Base-by-base conservation (phyloP, 2,113 vertebrate genomes). In the Craseonycteris thonglongyai region DNA sequence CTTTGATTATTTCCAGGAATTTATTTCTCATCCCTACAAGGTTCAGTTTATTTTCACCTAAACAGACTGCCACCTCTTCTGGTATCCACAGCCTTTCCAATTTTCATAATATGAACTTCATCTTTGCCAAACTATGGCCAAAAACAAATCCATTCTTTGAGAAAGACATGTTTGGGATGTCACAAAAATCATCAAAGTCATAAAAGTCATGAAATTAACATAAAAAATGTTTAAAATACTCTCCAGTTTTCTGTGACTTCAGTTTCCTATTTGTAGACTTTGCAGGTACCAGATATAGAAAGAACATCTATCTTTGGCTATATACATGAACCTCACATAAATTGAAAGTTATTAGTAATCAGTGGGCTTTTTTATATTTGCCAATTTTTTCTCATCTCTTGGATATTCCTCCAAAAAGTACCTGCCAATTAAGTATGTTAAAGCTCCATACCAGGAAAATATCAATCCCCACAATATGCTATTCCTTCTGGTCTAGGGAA, bases 151-250 rank as follows among this genome's bases (percentile, higher is more conserved):
- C 13, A 68, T 74, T 88, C 24, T 93, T 88, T 54, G 21, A n/a
- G 56, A 58, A 82, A 94, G 7, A 85, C 81, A 85, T 56, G 21
- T 71, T 96, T 92, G 33, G n/a, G 5, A 95, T 81, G 75, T 33
- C 26, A 90, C 78, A 93, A 80, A 84, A 93, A 88, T 92, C 69
- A 82, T 88, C 33, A 93, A 93, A 95, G n/a, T 88, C 66, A 85
- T 61, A 63, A 59, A 83, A 93, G 28, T 74, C 63, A 94, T 90
- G 59, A 95, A 75, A 82, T 51, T 88, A 88, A 88, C 26, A 24
- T 56, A 93, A 74, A 66, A 94, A 88, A 92, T 74, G 47, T 59
- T 86, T 94, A 65, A 94, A 96, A 63, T 93, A 90, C 88, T 21
- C 61, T 18, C 79, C n/a, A 3, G 59, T 22, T 81, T 93, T 93